A percentile compares a stretch with the other conserved stretches of the same genome.
Evolutionary conservation across 2,888 invertebrate genomes (phyloP).

Genomic region (Phengaris arion): DNA sequence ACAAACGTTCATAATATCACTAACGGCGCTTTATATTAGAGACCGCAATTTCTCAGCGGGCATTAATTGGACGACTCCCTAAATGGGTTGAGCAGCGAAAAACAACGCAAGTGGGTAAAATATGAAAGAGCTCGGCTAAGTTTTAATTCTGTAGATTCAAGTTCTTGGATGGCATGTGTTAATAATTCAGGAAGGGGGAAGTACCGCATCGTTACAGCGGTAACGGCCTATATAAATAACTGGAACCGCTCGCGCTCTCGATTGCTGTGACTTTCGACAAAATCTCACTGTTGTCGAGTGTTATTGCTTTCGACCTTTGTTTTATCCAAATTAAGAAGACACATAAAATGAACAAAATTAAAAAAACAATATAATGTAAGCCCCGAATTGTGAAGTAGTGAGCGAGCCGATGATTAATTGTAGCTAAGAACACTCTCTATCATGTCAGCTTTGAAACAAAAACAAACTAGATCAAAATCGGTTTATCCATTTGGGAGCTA

Average conservation of each 20-base stretch:
- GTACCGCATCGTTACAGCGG: slow-evolving; percentile 59
- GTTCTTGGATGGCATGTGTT: slow-evolving; percentile 68
- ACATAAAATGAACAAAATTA: too few relatives aligned
- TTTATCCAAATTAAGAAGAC: too few relatives aligned
- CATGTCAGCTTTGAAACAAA: too few relatives aligned
- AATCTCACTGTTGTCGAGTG: too few relatives aligned
- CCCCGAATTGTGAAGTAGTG: too few relatives aligned
- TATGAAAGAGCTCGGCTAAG: slow-evolving; percentile 67
- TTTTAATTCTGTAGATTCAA: slow-evolving; percentile 74
- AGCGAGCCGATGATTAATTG: too few relatives aligned
- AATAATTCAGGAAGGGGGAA: slow-evolving; percentile 65
- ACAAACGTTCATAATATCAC: slow-evolving; percentile 24
- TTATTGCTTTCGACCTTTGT: too few relatives aligned
- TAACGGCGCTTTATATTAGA: slow-evolving; percentile 22
- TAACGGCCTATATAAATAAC: slow-evolving; percentile 25
- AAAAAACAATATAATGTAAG: too few relatives aligned
- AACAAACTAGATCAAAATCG: too few relatives aligned
- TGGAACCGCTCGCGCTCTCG: slow-evolving; percentile 6
- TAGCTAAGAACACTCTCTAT: too few relatives aligned
- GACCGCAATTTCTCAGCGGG: slow-evolving; percentile 35
- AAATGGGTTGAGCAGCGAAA: slow-evolving; percentile 42
- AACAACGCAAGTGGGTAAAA: slow-evolving; percentile 58
- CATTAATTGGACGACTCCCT: slow-evolving; percentile 44
- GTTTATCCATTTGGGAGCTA: too few relatives aligned
- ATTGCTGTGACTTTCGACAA: background rate